Evolutionary conservation across 2,113 vertebrate genomes (phyloP), one percentile per base, ranked within the genome.

Genomic region (Forbesichthys papilliferus): DNA sequence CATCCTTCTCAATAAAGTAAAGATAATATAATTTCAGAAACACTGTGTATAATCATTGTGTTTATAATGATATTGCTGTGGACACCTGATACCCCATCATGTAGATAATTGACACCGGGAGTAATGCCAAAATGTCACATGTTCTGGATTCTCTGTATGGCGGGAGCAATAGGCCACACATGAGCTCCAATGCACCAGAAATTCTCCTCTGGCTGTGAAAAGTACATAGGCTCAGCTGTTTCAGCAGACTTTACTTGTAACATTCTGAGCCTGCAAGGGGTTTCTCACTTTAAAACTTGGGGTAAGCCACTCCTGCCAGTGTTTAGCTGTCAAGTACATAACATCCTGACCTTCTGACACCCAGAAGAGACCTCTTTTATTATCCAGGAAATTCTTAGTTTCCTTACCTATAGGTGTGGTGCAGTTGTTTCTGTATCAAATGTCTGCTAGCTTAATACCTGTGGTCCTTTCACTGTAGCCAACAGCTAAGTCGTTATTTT

Each of bases 361-460:
- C 74, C 73, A 73, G 68, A 88, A 86, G 86, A 88, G 69, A 79
- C 66, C 69, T 80, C 68, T 80, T 89, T 89, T 88, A 89, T 89
- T 86, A 90, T 76, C 66, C 82, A 87, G 86, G 88, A 89, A 89
- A 89, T 88, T 87, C 87, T 80, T 80, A 61, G 81, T 87, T 86
- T 91, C 87, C 84, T 78, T 78, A 87, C 83, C 75, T 88, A 84
- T 82, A 86, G 90, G 90, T 86, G 90, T 90, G 90, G 87, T 66
- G 67, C 78, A 78, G 73, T 84, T 83, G 84, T 88, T 75, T 81
- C 67, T 67, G 86, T 87, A 87, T 90, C 86, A 55, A 66, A 83
- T 90, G 85, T 90, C 91, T 86, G 66, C 66, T 73, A 80, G 75
- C 66, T 48, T 80, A 88, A 86, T 78, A 77, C 83, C 81, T 84